Percentiles rank a stretch among this genome's conserved stretches.
phyloP scores from a whole-genome alignment of 2,113 vertebrate genomes.

The Cavia aperea region DNA sequence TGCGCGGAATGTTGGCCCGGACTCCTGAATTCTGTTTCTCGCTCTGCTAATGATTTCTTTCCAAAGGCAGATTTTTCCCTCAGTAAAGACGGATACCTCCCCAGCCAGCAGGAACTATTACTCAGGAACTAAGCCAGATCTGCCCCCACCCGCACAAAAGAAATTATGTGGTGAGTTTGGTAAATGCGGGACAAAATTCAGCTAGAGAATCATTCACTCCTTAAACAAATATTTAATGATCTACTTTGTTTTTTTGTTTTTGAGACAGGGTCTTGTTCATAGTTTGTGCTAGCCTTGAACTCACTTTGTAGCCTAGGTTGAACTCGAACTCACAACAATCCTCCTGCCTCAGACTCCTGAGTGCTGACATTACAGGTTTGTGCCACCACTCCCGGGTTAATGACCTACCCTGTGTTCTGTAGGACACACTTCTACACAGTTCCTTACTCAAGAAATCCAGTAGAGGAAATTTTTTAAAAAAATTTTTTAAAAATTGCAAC shows the following conservation, averaged over 20 bases:
- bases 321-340: too few relatives aligned
- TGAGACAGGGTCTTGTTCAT: too few relatives aligned
- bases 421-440: neutral
- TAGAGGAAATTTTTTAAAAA: neutral
- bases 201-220: slow-evolving; percentile 20
- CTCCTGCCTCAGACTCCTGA: too few relatives aligned
- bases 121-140: slow-evolving; percentile 13
- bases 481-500: neutral
- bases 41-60: slow-evolving; percentile 41
- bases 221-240: neutral
- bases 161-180: slow-evolving; percentile 9
- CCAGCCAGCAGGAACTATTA: neutral
- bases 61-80: slow-evolving; percentile 35
- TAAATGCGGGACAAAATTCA: slow-evolving; percentile 1
- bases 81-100: neutral
- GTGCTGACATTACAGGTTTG: too few relatives aligned
- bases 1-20: neutral
- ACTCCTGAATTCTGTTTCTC: slow-evolving; percentile 43
- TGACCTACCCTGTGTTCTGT: neutral
- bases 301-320: too few relatives aligned
- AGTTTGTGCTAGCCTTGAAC: too few relatives aligned
- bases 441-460: neutral
- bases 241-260: neutral
- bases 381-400: neutral
- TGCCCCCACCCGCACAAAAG: neutral